A percentile compares a stretch with the other conserved stretches of the same genome.
Evolutionary conservation across 2,797 vertebrate genomes (phyloP).

Genomic region (Myripristis jacobus): DNA sequence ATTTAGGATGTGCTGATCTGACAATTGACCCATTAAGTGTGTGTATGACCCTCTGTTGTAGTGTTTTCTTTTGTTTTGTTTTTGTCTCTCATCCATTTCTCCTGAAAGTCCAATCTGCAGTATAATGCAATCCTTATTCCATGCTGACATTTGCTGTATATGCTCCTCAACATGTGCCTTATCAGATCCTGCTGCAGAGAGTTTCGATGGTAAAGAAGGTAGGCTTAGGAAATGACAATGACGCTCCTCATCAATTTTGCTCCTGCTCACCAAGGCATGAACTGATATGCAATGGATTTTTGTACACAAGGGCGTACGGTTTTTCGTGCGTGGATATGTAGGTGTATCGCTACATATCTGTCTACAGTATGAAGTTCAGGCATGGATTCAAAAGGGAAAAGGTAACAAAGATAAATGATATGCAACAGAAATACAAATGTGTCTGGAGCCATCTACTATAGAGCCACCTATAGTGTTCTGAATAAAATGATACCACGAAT

Average conservation of each 20-base stretch:
- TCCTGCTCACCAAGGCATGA: conserved; percentile 59
- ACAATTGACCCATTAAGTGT: not conserved
- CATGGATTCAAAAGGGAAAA: conserved; percentile 30
- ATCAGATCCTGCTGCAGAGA: conserved; percentile 65
- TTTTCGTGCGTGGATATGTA: conserved; percentile 55
- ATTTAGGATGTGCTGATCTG: not conserved
- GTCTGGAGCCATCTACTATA: not conserved
- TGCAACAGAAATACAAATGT: conserved; percentile 23
- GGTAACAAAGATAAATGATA: conserved; percentile 13
- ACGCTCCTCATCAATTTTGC: conserved; percentile 6
- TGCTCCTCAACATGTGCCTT: conserved; percentile 59
- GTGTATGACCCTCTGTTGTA: not conserved
- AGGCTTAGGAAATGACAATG: conserved; percentile 47
- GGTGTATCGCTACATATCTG: conserved; percentile 57
- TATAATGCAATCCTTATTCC: conserved; percentile 15
- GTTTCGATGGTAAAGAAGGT: conserved; percentile 62
- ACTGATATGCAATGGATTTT: conserved; percentile 41
- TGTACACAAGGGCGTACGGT: conserved; percentile 23
- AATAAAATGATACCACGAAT: conserved; percentile 16
- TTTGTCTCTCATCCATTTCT: not conserved
- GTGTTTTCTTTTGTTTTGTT: conserved; percentile 5
- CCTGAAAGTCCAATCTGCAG: conserved; percentile 4
- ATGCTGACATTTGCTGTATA: conserved; percentile 48
- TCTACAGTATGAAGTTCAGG: conserved; percentile 41
- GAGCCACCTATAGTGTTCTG: not conserved